A percentile compares a stretch with the other conserved stretches of the same genome.
These are phyloP conservation scores for Saccopteryx leptura DNA, from an alignment of 2,113 vertebrate species.

Conservation along the genomic window DNA sequence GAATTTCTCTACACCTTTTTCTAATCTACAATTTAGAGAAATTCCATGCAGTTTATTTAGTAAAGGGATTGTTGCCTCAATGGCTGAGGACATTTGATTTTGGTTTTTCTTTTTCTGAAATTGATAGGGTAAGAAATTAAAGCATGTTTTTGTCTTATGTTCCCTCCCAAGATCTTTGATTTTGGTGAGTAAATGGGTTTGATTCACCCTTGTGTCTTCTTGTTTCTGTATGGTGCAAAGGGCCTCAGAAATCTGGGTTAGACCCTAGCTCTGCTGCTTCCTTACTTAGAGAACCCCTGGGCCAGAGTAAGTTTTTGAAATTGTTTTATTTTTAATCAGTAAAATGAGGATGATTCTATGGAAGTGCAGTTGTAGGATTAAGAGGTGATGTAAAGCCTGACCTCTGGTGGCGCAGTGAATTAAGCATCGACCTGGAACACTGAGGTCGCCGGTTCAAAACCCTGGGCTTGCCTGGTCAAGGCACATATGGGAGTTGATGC, in stretches of 20 bases:
- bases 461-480: too few relatives aligned
- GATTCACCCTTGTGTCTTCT: not conserved
- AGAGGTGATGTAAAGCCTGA: not conserved
- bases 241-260: not conserved
- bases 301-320: not conserved
- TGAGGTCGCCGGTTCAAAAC: too few relatives aligned
- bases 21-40: not conserved
- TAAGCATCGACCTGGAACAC: too few relatives aligned
- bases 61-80: not conserved
- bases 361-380: not conserved
- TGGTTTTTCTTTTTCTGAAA: not conserved
- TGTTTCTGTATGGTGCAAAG: not conserved
- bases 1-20: not conserved
- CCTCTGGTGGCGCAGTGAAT: too few relatives aligned
- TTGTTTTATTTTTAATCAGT: constrained; percentile 25
- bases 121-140: not conserved
- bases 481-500: too few relatives aligned
- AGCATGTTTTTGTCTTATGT: not conserved
- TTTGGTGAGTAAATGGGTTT: not conserved
- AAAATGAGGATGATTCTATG: not conserved
- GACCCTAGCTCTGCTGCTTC: not conserved
- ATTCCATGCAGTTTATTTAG: not conserved
- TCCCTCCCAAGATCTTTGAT: not conserved
- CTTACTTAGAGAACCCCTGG: not conserved
- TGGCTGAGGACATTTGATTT: not conserved